Evolutionary conservation across 2,113 vertebrate species (phyloP).

Genomic region (Cyanocitta stelleri): DNA sequence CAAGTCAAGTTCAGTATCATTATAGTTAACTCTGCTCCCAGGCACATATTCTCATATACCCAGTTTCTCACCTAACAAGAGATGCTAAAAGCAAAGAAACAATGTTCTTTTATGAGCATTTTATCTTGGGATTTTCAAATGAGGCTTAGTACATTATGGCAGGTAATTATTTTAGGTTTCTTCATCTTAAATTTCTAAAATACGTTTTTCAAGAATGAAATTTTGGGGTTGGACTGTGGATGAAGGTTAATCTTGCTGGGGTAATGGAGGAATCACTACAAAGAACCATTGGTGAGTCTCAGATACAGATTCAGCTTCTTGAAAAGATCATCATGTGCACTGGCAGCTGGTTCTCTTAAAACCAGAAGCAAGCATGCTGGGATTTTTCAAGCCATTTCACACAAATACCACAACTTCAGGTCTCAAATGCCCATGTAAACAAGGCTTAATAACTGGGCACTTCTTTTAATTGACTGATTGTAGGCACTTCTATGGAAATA

Average conservation of each 20-base stretch:
- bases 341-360: neutral
- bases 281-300: neutral
- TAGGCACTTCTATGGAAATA: constrained; percentile 62
- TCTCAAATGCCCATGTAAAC: neutral
- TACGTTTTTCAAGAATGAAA: neutral
- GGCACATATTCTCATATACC: neutral
- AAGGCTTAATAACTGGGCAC: constrained; percentile 40
- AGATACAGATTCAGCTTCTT: neutral
- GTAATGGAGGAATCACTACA: neutral
- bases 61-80: neutral
- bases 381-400: neutral
- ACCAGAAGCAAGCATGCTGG: neutral
- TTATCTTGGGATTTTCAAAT: neutral
- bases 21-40: neutral
- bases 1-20: neutral
- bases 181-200: neutral
- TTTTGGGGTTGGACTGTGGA: neutral
- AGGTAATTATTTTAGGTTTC: neutral
- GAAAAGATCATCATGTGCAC: neutral
- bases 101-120: neutral
- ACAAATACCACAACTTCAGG: neutral
- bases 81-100: neutral
- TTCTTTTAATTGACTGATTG: constrained; percentile 51
- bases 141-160: neutral
- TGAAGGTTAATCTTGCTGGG: neutral